Conservation (phyloP, 2,888 invertebrate species). For the Hecatera dysodea region DNA sequence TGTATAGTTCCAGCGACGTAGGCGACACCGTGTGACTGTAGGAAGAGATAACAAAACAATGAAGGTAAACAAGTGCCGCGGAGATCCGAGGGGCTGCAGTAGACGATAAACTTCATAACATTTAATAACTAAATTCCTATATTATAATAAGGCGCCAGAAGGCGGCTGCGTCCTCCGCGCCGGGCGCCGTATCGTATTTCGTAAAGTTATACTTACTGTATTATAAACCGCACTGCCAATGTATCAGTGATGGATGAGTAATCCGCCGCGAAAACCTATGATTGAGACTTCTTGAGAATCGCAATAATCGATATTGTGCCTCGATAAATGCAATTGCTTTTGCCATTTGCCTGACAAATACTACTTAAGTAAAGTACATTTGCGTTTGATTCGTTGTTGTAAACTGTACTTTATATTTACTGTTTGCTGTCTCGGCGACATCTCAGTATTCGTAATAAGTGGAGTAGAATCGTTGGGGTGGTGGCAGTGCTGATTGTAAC, state of each 20-base stretch:
- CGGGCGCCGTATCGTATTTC: conserved; percentile 79
- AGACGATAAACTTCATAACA: conserved; percentile 58
- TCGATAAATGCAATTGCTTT: conserved; percentile 52
- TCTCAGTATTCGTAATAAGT: conserved; percentile 66
- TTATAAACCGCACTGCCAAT: conserved; percentile 70
- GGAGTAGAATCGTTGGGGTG: conserved; percentile 69
- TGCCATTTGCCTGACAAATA: conserved; percentile 32
- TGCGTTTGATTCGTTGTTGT: conserved; percentile 36
- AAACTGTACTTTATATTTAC: conserved; percentile 52
- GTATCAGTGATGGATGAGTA: conserved; percentile 73
- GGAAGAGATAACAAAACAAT: conserved; percentile 62
- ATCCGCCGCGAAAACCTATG: conserved; percentile 69
- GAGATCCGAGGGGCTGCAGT: conserved; percentile 41
- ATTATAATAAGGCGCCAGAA: conserved; percentile 36
- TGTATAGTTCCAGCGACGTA: conserved; percentile 41
- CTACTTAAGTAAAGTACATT: conserved; percentile 38
- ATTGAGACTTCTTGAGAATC: conserved; percentile 54
- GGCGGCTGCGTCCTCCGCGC: conserved; percentile 34
- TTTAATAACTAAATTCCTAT: conserved; percentile 41
- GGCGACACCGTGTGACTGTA: conserved; percentile 39
- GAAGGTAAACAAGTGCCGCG: conserved; percentile 50
- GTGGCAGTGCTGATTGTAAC: conserved; percentile 77
- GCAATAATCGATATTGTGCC: conserved; percentile 51
- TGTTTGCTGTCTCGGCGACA: conserved; percentile 52
- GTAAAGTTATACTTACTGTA: conserved; percentile 63